Evolutionary conservation across 2,888 invertebrate species (phyloP).

Genomic region (Tupiocoris notatus): DNA sequence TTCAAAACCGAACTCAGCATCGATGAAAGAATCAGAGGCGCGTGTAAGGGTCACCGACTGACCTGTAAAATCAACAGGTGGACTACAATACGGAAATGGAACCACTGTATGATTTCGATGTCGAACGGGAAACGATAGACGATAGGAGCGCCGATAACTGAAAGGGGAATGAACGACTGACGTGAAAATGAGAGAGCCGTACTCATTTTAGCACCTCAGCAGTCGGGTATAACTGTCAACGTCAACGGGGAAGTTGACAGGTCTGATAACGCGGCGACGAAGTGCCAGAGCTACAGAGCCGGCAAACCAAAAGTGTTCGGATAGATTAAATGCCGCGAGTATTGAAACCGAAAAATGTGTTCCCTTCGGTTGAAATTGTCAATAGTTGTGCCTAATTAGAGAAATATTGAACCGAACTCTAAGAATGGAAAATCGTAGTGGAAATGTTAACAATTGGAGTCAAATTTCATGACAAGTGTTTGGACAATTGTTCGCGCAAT

Average conservation of each 20-base stretch:
- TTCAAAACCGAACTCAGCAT: too few relatives aligned
- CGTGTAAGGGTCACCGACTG: neutral
- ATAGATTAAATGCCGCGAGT: too few relatives aligned
- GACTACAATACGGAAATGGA: neutral
- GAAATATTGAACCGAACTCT: too few relatives aligned
- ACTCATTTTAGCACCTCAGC: neutral
- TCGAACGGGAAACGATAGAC: neutral
- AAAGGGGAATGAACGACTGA: neutral
- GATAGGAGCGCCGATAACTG: neutral
- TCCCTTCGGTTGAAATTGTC: too few relatives aligned
- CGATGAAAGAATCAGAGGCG: neutral
- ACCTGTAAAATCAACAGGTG: neutral
- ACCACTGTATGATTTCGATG: neutral
- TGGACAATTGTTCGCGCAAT: neutral
- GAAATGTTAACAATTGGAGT: too few relatives aligned
- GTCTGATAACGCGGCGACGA: neutral
- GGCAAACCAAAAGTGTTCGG: too few relatives aligned
- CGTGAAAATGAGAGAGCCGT: neutral
- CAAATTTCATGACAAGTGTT: too few relatives aligned
- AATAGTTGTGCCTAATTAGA: too few relatives aligned
- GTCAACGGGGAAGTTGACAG: neutral
- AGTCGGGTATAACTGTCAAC: neutral
- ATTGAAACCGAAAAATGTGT: too few relatives aligned
- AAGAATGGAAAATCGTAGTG: too few relatives aligned
- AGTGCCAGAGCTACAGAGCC: too few relatives aligned